phyloP scores from a whole-genome alignment of 2,888 invertebrate genomes.

The Erebia epiphron region DNA sequence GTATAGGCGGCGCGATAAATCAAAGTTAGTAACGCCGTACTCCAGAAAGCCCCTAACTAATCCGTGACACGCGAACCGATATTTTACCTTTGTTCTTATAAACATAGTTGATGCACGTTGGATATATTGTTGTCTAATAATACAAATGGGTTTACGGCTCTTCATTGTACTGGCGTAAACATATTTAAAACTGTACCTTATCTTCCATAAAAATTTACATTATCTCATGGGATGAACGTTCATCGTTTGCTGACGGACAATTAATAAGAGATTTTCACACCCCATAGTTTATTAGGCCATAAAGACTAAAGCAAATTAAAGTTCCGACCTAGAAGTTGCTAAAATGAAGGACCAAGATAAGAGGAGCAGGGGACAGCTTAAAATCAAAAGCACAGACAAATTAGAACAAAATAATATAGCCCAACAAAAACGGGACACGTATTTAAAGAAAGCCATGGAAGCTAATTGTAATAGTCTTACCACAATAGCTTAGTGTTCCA shows the following conservation, averaged over 20 bases:
- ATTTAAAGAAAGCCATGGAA: not conserved
- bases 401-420: too few relatives aligned
- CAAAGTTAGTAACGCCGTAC: slow-evolving; percentile 51
- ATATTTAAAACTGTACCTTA: too few relatives aligned
- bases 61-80: slow-evolving; percentile 67
- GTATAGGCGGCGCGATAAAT: slow-evolving; percentile 50
- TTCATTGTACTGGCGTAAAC: not conserved
- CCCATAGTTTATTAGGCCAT: too few relatives aligned
- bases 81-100: slow-evolving; percentile 60
- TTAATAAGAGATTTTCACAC: too few relatives aligned
- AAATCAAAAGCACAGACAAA: too few relatives aligned
- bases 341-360: too few relatives aligned
- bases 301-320: too few relatives aligned
- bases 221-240: too few relatives aligned
- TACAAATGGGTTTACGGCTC: not conserved
- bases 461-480: slow-evolving; percentile 5
- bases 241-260: too few relatives aligned
- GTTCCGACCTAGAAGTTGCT: too few relatives aligned
- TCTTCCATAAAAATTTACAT: too few relatives aligned
- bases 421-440: not conserved
- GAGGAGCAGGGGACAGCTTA: too few relatives aligned
- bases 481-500: slow-evolving; percentile 17
- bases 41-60: slow-evolving; percentile 57
- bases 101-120: slow-evolving; percentile 29
- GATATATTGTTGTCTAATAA: slow-evolving; percentile 24